Conservation (phyloP, 92 coral and sea anemone species). For the Montipora capitata region DNA sequence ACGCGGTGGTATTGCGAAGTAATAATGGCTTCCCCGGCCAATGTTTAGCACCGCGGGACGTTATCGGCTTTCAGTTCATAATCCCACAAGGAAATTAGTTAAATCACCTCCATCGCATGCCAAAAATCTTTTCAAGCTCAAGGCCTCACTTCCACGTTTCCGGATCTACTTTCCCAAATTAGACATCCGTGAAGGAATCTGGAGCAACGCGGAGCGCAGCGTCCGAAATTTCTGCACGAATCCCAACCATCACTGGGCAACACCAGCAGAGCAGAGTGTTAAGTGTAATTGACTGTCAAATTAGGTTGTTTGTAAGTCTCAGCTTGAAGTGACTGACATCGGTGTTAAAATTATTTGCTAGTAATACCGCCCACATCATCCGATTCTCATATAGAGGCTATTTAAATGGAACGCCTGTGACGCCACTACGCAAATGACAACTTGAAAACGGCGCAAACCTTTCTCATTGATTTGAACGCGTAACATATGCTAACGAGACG, state of each 20-base stretch:
- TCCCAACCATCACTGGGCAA: slow-evolving; percentile 56
- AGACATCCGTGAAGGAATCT: slow-evolving; percentile 11
- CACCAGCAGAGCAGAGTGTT: slow-evolving; percentile 81
- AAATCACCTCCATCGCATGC: slow-evolving; percentile 77
- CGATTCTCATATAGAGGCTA: slow-evolving; percentile 75
- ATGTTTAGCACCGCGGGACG: slow-evolving; percentile 49
- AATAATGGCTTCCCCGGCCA: slow-evolving; percentile 47
- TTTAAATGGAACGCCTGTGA: slow-evolving; percentile 81
- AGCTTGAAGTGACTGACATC: slow-evolving; percentile 90
- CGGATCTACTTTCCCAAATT: slow-evolving; percentile 33
- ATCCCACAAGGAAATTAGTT: slow-evolving; percentile 91
- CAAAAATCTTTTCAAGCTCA: slow-evolving; percentile 55
- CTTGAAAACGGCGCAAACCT: slow-evolving; percentile 65
- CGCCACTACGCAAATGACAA: slow-evolving; percentile 65
- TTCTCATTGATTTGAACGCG: slow-evolving; percentile 60
- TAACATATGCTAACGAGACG: slow-evolving; percentile 64
- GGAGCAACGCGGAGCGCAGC: slow-evolving; percentile 19
- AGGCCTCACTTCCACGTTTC: slow-evolving; percentile 45
- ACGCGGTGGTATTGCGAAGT: slow-evolving; percentile 61
- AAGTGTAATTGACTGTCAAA: slow-evolving; percentile 88
- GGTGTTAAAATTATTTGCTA: slow-evolving; percentile 89
- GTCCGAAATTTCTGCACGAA: slow-evolving; percentile 19
- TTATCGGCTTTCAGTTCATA: slow-evolving; percentile 89
- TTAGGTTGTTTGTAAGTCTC: slow-evolving; percentile 87
- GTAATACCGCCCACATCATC: slow-evolving; percentile 93